phyloP scores from a whole-genome alignment of 2,888 invertebrate species.

The Nomada ferruginata region DNA sequence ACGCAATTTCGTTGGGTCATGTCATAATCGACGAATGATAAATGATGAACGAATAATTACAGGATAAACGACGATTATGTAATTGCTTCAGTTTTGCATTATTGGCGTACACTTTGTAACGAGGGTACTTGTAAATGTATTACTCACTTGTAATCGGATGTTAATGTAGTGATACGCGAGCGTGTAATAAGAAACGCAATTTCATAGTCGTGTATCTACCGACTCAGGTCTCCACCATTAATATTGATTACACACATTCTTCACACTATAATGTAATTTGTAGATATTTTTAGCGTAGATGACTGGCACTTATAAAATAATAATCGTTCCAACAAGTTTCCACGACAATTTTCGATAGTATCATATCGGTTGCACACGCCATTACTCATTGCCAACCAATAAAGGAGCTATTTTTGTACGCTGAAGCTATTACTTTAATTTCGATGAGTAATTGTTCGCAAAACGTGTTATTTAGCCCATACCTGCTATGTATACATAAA shows the following conservation, averaged over 20 bases:
- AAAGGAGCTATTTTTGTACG: too few species aligned
- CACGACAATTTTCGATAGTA: not conserved
- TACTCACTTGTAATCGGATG: slow-evolving; percentile 12
- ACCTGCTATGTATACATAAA: too few species aligned
- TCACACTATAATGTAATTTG: not conserved
- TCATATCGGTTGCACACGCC: too few species aligned
- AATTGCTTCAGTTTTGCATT: not conserved
- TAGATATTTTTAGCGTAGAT: not conserved
- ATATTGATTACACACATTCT: not conserved
- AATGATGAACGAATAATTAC: too few species aligned
- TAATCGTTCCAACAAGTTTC: not conserved
- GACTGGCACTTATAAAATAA: not conserved
- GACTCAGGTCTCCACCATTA: not conserved
- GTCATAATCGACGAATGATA: too few species aligned
- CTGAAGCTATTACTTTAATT: too few species aligned
- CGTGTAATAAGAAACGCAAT: slow-evolving; percentile 8
- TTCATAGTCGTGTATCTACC: slow-evolving; percentile 9
- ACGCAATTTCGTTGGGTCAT: too few species aligned
- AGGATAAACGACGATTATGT: too few species aligned
- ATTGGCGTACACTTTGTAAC: not conserved
- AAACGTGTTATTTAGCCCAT: too few species aligned
- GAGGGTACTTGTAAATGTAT: not conserved
- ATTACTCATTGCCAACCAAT: too few species aligned
- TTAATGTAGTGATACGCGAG: slow-evolving; percentile 15
- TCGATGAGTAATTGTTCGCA: too few species aligned